Percentiles rank a stretch among this genome's conserved stretches.
Evolutionary conservation across 2,113 vertebrate species (phyloP).

Genomic region (Thryonomys swinderianus): DNA sequence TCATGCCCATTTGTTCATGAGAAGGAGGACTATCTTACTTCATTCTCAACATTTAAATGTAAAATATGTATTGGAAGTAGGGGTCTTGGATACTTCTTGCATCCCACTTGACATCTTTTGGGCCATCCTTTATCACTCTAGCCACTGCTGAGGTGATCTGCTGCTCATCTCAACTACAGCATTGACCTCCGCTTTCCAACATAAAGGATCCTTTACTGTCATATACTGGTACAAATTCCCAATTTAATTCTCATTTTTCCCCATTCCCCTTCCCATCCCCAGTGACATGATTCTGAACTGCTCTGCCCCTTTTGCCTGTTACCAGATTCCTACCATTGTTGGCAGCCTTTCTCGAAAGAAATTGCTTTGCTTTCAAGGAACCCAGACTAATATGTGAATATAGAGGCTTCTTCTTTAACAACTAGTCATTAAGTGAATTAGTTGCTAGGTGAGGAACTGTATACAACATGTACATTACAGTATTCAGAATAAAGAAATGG

Average conservation of each 20-base stretch:
- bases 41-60: neutral
- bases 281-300: neutral
- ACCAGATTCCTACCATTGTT: neutral
- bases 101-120: neutral
- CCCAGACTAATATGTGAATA: neutral
- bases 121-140: fast-evolving
- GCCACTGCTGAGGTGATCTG: neutral
- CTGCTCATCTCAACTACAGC: no score
- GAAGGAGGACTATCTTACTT: neutral
- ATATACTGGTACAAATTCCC: no score
- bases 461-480: neutral
- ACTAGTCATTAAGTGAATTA: neutral
- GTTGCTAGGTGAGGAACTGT: neutral
- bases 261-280: no score
- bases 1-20: neutral
- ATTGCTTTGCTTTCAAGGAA: neutral
- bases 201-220: neutral
- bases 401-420: neutral
- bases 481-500: neutral
- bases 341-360: neutral
- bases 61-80: neutral
- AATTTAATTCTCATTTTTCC: no score
- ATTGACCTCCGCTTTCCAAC: neutral
- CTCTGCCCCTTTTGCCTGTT: neutral
- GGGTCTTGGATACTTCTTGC: neutral